Base-by-base conservation (phyloP, 2,888 invertebrate species). In the Andrena flavipes region DNA sequence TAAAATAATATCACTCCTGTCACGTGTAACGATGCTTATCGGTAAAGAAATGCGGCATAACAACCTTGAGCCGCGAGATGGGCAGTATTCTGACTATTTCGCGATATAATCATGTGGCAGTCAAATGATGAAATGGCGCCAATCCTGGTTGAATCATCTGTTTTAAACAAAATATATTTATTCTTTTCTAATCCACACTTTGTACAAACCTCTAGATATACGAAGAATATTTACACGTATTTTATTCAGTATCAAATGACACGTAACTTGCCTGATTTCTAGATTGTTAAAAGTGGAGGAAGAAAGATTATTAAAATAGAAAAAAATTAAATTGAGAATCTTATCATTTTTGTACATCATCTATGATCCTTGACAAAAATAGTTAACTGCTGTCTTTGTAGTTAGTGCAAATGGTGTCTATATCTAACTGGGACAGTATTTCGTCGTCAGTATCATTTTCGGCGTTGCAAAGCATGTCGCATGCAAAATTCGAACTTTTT, bases 351-450 rank as follows among this genome's bases (percentile, higher is more conserved):
- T 16, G 51, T 26, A 72, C n/a, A 10, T 62, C 42, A 48, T 59
- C 20, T 0, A 7, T 2, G 2, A 62, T 51, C 33, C 3, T 16
- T 16, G 48, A 3, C 49, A 68, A 56, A 7, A 29, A 16, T 54
- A 30, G 10, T 42, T 67, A 84, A 56, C 30, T 67, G 7, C 76
- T 16, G 6, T 76, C 8, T 7, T 75, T 68, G 35, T 56, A 51
- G 54, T 82, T 70, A 23, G 63, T 83, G 42, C 69, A 75, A 56
- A 92, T 87, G 0, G 86, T 85, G 71, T 92, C 90, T 48, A 92
- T 83, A 63, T 93, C 92, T 42, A 93, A 67, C 73, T 93, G 93
- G 42, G 93, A 93, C 26, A 93, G 80, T 20, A 92, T 81, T 74
- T 91, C 91, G 75, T 93, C 92, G 30, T 92, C 91, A 0, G 90